phyloP scores from a whole-genome alignment of 2,797 vertebrate genomes.

The Labeo calbasu region DNA sequence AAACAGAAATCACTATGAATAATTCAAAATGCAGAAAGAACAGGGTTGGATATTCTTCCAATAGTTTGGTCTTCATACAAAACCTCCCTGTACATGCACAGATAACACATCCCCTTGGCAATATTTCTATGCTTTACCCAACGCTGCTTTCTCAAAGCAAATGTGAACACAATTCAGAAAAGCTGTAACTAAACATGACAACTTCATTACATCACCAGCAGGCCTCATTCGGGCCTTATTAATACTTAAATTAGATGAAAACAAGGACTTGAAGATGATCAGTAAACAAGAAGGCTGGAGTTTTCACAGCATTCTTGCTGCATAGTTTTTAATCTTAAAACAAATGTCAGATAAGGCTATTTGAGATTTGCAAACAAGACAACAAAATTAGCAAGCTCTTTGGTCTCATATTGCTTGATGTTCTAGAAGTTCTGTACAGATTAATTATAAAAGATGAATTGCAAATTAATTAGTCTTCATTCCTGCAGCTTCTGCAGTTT shows the following conservation, averaged over 20 bases:
- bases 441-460: neutral
- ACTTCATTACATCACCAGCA: neutral
- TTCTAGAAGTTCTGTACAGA: neutral
- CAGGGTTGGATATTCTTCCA: slow-evolving; percentile 1
- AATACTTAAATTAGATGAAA: neutral
- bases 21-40: slow-evolving; percentile 25
- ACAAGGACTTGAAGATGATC: slow-evolving; percentile 1
- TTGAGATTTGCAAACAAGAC: neutral
- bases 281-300: neutral
- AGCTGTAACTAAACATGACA: neutral
- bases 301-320: neutral
- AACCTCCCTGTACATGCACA: neutral
- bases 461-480: neutral
- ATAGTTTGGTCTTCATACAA: slow-evolving; percentile 15
- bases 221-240: neutral
- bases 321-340: neutral
- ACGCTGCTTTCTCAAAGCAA: slow-evolving; percentile 14
- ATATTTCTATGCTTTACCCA: neutral
- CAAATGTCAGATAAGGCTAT: neutral
- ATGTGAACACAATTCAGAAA: neutral
- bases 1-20: slow-evolving; percentile 20
- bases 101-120: neutral
- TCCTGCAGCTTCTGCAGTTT: neutral
- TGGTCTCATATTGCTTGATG: neutral
- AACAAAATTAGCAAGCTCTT: neutral